Conservation (phyloP, 2,888 invertebrate genomes). For the Heteropelma amictum region DNA sequence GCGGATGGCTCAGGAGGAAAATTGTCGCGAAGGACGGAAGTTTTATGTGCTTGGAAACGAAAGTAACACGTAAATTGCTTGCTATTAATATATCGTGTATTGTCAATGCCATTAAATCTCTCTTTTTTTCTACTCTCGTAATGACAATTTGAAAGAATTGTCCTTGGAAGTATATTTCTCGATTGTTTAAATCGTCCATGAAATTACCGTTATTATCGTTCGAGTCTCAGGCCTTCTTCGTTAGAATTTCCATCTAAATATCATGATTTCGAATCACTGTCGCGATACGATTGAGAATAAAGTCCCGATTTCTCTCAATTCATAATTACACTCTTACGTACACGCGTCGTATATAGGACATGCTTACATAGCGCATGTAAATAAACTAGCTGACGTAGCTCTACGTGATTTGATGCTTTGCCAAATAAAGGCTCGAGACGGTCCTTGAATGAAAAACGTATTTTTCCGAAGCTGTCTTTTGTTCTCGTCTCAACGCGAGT, state of each 20-base stretch:
- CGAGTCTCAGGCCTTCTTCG: too few species aligned
- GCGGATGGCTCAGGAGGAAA: too few species aligned
- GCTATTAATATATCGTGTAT: constrained; percentile 5
- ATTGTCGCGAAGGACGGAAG: too few species aligned
- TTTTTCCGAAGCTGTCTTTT: not conserved
- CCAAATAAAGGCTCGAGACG: constrained; percentile 12
- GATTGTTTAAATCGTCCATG: constrained; percentile 8
- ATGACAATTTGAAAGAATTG: constrained; percentile 18
- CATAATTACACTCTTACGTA: not conserved
- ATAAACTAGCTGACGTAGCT: not conserved
- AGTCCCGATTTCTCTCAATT: constrained; percentile 40
- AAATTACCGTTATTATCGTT: constrained; percentile 22
- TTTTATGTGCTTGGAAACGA: not conserved
- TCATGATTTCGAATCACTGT: too few species aligned
- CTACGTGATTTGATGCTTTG: constrained; percentile 43
- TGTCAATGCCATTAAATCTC: not conserved
- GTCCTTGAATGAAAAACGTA: constrained; percentile 16
- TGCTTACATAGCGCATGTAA: not conserved
- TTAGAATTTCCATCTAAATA: not conserved
- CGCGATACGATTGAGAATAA: too few species aligned
- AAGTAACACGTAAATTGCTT: not conserved
- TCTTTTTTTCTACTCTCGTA: constrained; percentile 1
- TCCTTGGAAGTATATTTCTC: constrained; percentile 8
- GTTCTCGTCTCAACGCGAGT: not conserved
- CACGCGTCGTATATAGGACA: too few species aligned